A percentile compares a stretch with the other conserved stretches of the same genome.
Conservation (phyloP, 2,797 vertebrate species). For the Semaprochilodus insignis region DNA sequence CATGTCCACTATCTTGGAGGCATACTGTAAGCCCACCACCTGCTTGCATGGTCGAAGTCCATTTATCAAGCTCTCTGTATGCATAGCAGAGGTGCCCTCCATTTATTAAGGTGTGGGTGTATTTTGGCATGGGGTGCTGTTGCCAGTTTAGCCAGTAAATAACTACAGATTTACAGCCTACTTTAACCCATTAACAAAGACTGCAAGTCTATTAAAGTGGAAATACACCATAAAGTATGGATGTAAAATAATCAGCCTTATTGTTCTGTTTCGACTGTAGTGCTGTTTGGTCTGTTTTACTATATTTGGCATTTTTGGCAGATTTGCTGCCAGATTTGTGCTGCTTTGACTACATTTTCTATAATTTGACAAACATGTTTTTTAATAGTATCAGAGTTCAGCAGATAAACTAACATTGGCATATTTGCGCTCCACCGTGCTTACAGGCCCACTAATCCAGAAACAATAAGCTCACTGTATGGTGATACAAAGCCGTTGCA, state of each 20-base stretch:
- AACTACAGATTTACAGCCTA: not conserved
- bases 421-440: conserved; percentile 29
- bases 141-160: not conserved
- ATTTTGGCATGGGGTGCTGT: not conserved
- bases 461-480: conserved; percentile 49
- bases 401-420: conserved; percentile 18
- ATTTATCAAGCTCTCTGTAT: conserved; percentile 32
- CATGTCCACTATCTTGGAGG: conserved; percentile 18
- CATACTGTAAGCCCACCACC: conserved; percentile 14
- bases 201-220: not conserved
- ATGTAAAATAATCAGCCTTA: not conserved
- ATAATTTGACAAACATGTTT: not conserved
- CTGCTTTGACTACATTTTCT: not conserved
- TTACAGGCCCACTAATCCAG: conserved; percentile 18
- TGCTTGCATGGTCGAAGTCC: conserved; percentile 21
- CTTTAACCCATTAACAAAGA: not conserved
- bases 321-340: not conserved
- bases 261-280: not conserved
- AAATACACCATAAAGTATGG: not conserved
- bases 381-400: conserved; percentile 13
- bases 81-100: conserved; percentile 8
- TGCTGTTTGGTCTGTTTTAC: too few species aligned
- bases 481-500: conserved; percentile 36
- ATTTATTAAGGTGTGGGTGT: conserved; percentile 11
- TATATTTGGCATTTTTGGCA: too few species aligned